A percentile compares a stretch with the other conserved stretches of the same genome.
Evolutionary conservation across 2,113 vertebrate genomes (phyloP).

Genomic region (Varanus komodoensis): DNA sequence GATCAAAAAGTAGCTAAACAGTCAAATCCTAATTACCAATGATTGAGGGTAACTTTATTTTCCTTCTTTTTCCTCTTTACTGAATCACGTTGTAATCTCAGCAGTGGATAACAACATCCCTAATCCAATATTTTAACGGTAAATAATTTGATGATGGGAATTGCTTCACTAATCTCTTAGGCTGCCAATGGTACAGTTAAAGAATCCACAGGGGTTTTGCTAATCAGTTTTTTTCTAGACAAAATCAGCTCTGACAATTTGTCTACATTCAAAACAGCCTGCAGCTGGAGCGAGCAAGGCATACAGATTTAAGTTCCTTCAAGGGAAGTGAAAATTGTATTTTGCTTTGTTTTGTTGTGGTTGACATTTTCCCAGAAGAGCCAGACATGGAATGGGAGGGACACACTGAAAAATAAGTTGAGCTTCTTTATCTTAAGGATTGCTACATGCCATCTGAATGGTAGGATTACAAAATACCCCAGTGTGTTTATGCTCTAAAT

Average conservation of each 20-base stretch:
- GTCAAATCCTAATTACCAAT: slow-evolving; percentile 67
- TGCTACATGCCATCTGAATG: neutral
- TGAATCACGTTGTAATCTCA: slow-evolving; percentile 75
- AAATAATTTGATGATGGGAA: slow-evolving; percentile 77
- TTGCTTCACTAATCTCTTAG: slow-evolving; percentile 74
- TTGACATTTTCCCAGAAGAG: no score
- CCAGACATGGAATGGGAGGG: neutral
- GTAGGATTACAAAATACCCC: neutral
- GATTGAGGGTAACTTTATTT: slow-evolving; percentile 53
- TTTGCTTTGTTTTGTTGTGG: neutral
- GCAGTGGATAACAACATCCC: slow-evolving; percentile 75
- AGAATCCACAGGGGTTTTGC: slow-evolving; percentile 68
- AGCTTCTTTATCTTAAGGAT: neutral
- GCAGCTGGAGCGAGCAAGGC: slow-evolving; percentile 24
- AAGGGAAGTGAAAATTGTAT: neutral
- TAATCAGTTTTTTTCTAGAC: slow-evolving; percentile 73
- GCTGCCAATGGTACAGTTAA: slow-evolving; percentile 66
- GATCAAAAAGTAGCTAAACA: slow-evolving; percentile 41
- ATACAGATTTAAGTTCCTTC: slow-evolving; percentile 18
- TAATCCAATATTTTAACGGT: slow-evolving; percentile 76
- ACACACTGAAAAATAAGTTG: neutral
- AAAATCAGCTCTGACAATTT: slow-evolving; percentile 72
- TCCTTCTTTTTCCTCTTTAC: slow-evolving; percentile 58
- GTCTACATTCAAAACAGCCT: slow-evolving; percentile 48
- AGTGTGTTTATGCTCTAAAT: neutral